A percentile compares a stretch with the other conserved stretches of the same genome.
Evolutionary conservation across 2,888 invertebrate species (phyloP).

Genomic region (Oligia strigilis): DNA sequence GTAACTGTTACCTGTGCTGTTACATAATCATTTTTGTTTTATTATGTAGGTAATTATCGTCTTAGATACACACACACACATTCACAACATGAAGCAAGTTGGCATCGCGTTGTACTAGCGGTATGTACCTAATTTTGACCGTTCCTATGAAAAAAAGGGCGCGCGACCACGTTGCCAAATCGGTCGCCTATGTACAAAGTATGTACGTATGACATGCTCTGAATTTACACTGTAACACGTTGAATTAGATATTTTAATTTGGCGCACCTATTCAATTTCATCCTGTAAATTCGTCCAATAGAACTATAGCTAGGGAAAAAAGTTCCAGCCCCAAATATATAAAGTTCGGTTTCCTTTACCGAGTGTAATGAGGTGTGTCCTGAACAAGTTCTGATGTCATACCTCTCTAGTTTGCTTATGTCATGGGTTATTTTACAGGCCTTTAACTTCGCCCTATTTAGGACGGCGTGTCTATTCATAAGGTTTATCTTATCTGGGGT

Average conservation of each 20-base stretch:
- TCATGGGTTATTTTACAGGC: constrained; percentile 42
- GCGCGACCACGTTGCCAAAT: neutral
- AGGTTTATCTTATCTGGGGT: constrained; percentile 31
- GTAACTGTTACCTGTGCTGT: too few relatives aligned
- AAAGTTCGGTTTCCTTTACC: constrained; percentile 18
- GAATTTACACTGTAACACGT: neutral
- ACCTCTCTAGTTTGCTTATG: constrained; percentile 35
- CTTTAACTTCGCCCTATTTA: constrained; percentile 44
- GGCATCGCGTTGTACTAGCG: neutral
- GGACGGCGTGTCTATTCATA: constrained; percentile 37
- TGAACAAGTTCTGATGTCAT: constrained; percentile 52
- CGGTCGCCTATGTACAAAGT: neutral
- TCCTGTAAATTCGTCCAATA: neutral
- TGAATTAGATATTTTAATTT: neutral
- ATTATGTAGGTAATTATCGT: too few relatives aligned
- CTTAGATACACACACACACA: too few relatives aligned
- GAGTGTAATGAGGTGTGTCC: constrained; percentile 49
- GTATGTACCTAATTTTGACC: neutral
- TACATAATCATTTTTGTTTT: too few relatives aligned
- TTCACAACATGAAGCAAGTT: too few relatives aligned
- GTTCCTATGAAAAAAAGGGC: neutral
- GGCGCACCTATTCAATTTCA: too few relatives aligned
- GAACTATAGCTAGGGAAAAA: neutral
- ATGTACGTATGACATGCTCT: neutral
- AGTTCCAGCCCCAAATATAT: neutral